Conservation (phyloP, 1,140 invertebrate genomes). For the Tachypleus tridentatus region DNA sequence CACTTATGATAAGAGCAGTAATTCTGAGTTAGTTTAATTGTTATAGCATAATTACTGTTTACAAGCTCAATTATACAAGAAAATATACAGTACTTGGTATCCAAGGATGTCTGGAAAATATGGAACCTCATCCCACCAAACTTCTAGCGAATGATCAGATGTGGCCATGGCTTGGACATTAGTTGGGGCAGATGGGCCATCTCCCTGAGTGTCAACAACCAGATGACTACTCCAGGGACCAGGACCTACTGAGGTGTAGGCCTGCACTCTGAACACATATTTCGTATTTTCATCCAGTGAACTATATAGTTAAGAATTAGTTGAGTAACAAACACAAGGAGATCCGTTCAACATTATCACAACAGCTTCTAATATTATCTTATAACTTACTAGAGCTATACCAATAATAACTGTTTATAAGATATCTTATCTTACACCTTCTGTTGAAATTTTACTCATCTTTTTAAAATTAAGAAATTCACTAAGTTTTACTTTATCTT, state of each 20-base stretch:
- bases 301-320: constrained; percentile 23
- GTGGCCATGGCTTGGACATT: constrained; percentile 82
- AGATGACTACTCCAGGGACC: constrained; percentile 82
- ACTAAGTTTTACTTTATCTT: too few relatives aligned
- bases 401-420: too few relatives aligned
- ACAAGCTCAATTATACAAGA: not conserved
- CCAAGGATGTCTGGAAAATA: constrained; percentile 53
- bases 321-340: too few relatives aligned
- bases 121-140: constrained; percentile 92
- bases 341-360: too few relatives aligned
- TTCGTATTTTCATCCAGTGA: constrained; percentile 91
- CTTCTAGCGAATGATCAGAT: constrained; percentile 76
- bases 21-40: too few relatives aligned
- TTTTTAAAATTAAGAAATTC: too few relatives aligned
- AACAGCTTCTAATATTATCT: too few relatives aligned
- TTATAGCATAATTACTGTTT: too few relatives aligned
- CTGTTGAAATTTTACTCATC: too few relatives aligned
- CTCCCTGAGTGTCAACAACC: constrained; percentile 68
- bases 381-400: too few relatives aligned
- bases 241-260: constrained; percentile 73
- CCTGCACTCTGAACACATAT: constrained; percentile 84
- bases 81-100: constrained; percentile 44
- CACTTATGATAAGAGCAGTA: too few relatives aligned
- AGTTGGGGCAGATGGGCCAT: constrained; percentile 74
- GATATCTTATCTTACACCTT: too few relatives aligned